Evolutionary conservation across 2,797 vertebrate genomes (phyloP), one percentile per base, ranked within the genome.

Genomic region (Platalea minor): DNA sequence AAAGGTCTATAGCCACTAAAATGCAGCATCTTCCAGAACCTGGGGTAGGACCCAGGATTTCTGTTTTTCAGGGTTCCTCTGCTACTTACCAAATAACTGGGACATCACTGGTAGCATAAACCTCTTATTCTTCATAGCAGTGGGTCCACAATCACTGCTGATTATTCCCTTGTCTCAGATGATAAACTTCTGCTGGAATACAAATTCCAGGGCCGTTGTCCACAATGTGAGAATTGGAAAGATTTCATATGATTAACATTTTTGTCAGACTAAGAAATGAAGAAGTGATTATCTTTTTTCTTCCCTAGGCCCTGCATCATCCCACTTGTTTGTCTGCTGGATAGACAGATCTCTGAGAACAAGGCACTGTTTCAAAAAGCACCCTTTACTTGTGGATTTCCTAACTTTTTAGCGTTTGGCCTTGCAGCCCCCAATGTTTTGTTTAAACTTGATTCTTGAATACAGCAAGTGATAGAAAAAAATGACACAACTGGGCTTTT

Each of bases 241-340:
- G 21, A 56, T 64, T 87, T 95, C 33, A 29, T 70, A 56, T 13
- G n/a, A 80, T 95, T 82, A 89, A 85, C 14, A 56, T 87, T 93
- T 94, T 92, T 96, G 59, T 95, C 67, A 95, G 80, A 82, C 77
- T 91, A 37, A 74, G 83, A 96, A 90, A 95, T 86, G 95, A 91
- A 96, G 87, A 77, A 72, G 26, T 41, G 11, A 95, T 88, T 91
- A 53, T 87, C 4, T 60, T 69, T 86, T 65, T 85, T 43, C n/a
- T 94, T 88, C 50, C 45, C 28, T 70, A 60, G 46, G 12, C 50
- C 54, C 82, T 76, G 35, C 45, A 70, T 70, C 84, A 68, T 75
- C 29, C 72, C 10, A 20, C 6, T 96, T 56, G 54, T 59, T 92
- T 86, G 31, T 88, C 69, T 89, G 45, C 45, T 33, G 53, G 83